phyloP scores from a whole-genome alignment of 2,797 vertebrate species.

The Sitta carolinensis region DNA sequence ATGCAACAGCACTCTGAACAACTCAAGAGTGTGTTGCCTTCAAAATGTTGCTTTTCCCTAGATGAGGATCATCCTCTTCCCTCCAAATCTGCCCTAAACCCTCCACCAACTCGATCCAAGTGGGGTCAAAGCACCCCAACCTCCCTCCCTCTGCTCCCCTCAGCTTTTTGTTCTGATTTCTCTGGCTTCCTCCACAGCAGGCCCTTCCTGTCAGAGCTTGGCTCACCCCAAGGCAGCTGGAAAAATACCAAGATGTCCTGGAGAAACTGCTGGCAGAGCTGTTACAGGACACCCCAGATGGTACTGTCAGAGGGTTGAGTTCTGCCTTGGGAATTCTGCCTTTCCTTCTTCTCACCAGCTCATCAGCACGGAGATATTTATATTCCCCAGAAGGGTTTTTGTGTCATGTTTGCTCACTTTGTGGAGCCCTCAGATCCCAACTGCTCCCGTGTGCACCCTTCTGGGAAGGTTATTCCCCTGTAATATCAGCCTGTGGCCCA shows the following conservation, averaged over 20 bases:
- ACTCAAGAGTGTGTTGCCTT: background rate
- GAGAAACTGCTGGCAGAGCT: conserved; percentile 63
- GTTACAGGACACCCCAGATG: conserved; percentile 40
- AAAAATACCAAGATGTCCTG: conserved; percentile 67
- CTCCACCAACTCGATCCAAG: background rate
- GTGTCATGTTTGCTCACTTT: conserved; percentile 25
- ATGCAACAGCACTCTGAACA: background rate
- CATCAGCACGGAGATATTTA: background rate
- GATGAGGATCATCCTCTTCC: background rate
- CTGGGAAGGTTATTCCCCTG: background rate
- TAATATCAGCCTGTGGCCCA: background rate
- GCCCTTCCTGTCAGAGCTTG: conserved; percentile 66
- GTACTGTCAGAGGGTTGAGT: background rate
- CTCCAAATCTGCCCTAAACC: background rate
- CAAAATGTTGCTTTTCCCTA: background rate
- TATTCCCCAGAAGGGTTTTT: conserved; percentile 37
- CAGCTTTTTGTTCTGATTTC: conserved; percentile 18
- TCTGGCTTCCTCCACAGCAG: conserved; percentile 59
- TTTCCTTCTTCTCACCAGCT: conserved; percentile 38
- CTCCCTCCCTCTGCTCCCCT: background rate
- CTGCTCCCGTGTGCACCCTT: background rate
- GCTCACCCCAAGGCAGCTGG: conserved; percentile 71
- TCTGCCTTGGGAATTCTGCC: conserved; percentile 34
- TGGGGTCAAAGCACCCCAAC: background rate
- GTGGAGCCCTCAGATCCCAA: background rate